Base-by-base conservation (phyloP, 37 sponge, comb jelly and placozoan species). In the Halisarca cf. caerulea region DNA sequence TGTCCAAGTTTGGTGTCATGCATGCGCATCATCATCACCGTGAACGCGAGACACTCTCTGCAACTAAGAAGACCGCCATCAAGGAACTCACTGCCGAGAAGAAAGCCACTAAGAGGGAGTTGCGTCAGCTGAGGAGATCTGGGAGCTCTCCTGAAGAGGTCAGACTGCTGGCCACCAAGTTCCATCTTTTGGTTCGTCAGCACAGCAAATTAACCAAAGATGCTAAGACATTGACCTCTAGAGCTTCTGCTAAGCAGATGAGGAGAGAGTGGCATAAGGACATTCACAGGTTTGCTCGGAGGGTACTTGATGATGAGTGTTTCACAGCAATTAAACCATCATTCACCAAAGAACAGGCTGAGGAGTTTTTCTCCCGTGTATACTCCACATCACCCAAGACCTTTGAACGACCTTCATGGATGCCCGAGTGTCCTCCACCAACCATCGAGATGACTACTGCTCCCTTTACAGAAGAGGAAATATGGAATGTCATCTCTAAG, bases 261-360 rank as follows among this genome's bases (percentile, higher is more conserved):
- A 69, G 37, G 37, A 69, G 33, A 28, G 71, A 69, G 33, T 69
- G 71, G 27, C 37, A 28, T 5, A 69, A 69, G 71, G 37, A 69
- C 7, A n/a, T 69, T n/a, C 7, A 34, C 36, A 69, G 33, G 71
- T 69, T 36, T 34, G 37, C 71, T 28, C 27, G 33, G 37, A 69
- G 33, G 71, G 18, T 69, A 20, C 4, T 69, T 2, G 33, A 69
- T 69, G 71, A 69, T 36, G 71, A 34, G 2, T 4, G 7, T 28
- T 69, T 35, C 71, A 69, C 71, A 36, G 20, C 36, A 2, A 69
- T 15, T 2, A 36, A 69, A 20, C 71, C 71, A 4, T 35, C 33
- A 2, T 34, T 69, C 37, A 69, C 71, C 33, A 28, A n/a, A 32
- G 8, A n/a, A 2, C 35, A 69, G 7, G 71, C 71, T 20, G 37